Evolutionary conservation across 2,113 vertebrate genomes (phyloP).

Genomic region (Mixornis gularis): DNA sequence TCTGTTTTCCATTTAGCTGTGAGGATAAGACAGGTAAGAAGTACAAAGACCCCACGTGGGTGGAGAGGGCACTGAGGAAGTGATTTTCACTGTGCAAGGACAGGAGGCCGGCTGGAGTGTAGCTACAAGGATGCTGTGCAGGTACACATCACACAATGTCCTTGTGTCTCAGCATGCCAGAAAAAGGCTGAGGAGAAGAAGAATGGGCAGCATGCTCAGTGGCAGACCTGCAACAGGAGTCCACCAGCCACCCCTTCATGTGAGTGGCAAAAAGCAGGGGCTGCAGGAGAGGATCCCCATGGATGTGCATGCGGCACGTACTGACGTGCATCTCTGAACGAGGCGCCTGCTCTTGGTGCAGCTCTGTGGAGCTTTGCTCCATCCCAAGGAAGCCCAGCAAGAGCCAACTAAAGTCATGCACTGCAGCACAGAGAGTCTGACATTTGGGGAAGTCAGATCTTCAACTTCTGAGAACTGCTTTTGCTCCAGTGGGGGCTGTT

Average conservation of each 20-base stretch:
- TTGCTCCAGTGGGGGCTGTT: background rate
- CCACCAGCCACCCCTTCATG: background rate
- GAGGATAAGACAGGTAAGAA: background rate
- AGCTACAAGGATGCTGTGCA: background rate
- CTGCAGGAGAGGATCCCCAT: background rate
- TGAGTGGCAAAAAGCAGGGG: background rate
- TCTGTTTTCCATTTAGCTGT: background rate
- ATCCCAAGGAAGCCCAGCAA: background rate
- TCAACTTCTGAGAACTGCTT: background rate
- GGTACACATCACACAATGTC: accelerated
- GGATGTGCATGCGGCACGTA: accelerated
- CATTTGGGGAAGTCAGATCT: background rate
- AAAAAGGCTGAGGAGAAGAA: background rate
- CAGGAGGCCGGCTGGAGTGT: background rate
- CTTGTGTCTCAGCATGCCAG: background rate
- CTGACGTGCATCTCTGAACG: background rate
- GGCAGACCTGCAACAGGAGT: background rate
- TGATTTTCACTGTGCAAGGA: background rate
- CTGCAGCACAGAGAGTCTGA: background rate
- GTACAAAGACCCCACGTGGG: background rate
- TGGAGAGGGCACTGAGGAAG: background rate
- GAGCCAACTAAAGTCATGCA: background rate
- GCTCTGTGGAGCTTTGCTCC: background rate
- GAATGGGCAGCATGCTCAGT: background rate
- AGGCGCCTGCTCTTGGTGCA: accelerated